Percentiles rank a stretch among this genome's conserved stretches.
phyloP scores from a whole-genome alignment of 2,113 vertebrate species.

The Seriola aureovittata region DNA sequence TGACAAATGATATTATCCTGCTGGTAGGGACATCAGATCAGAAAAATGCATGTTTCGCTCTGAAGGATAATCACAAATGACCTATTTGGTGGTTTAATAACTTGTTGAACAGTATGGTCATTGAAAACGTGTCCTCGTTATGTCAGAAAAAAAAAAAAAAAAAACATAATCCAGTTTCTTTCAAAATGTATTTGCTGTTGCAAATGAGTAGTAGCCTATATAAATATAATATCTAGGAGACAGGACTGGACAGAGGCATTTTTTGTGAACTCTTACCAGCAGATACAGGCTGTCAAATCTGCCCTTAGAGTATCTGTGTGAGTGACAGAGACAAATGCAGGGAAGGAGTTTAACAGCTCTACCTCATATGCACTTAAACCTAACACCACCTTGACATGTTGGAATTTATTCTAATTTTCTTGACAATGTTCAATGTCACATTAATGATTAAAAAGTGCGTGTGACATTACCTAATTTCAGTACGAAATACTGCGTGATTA shows the following conservation, averaged over 20 bases:
- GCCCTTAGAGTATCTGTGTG: conserved; percentile 25
- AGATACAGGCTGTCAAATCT: conserved; percentile 37
- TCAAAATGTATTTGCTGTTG: background rate
- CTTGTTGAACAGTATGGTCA: background rate
- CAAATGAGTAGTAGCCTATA: background rate
- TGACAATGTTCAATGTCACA: conserved; percentile 1
- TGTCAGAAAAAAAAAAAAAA: background rate
- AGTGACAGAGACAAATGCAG: conserved; percentile 17
- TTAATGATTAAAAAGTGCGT: background rate
- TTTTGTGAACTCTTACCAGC: conserved; percentile 36
- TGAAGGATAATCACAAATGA: no score
- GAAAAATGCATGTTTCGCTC: background rate
- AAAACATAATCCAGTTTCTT: background rate
- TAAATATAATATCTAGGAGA: background rate
- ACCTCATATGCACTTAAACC: background rate
- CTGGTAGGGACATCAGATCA: background rate
- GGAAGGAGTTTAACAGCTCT: conserved; percentile 11
- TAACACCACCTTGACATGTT: background rate
- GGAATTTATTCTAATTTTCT: conserved; percentile 14
- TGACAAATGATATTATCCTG: background rate
- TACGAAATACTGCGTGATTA: background rate
- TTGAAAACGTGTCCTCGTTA: background rate
- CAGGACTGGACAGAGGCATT: background rate
- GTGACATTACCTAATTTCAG: background rate
- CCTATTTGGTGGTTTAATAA: background rate